phyloP scores from a whole-genome alignment of 2,113 vertebrate genomes.

The Odontesthes bonariensis region DNA sequence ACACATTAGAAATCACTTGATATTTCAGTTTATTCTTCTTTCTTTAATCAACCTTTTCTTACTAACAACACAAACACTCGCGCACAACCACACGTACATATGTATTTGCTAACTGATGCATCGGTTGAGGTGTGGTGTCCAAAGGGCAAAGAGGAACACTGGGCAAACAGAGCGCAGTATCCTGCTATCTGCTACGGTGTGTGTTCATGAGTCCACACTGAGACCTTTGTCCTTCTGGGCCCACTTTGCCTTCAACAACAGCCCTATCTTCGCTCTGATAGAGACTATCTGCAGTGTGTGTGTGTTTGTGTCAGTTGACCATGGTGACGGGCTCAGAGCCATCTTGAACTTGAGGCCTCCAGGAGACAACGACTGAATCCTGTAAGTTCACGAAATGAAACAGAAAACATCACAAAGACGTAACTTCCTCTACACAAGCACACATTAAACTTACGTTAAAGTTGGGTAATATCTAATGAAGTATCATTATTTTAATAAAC shows the following conservation, averaged over 20 bases:
- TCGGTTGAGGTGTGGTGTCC: conserved; percentile 78
- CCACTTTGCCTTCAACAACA: conserved; percentile 50
- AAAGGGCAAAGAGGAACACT: conserved; percentile 78
- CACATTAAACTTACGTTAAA: no score
- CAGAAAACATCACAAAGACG: neutral
- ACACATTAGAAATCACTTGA: no score
- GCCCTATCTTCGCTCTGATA: conserved; percentile 61
- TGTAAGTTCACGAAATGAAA: neutral
- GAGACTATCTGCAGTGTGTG: conserved; percentile 44
- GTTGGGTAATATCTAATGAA: neutral
- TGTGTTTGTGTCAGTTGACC: conserved; percentile 16
- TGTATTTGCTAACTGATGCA: conserved; percentile 67
- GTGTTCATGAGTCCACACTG: conserved; percentile 42
- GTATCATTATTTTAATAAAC: neutral
- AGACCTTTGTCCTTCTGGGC: conserved; percentile 66
- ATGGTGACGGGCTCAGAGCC: neutral
- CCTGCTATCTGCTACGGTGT: conserved; percentile 60
- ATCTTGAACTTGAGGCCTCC: conserved; percentile 53
- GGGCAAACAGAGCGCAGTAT: conserved; percentile 74
- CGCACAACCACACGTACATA: conserved; percentile 31
- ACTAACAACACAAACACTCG: neutral
- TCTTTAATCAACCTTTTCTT: no score
- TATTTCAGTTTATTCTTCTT: no score
- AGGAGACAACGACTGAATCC: neutral
- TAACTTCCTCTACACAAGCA: no score